Conservation (phyloP, 2,888 invertebrate species). For the Drosophila paucipuncta region DNA sequence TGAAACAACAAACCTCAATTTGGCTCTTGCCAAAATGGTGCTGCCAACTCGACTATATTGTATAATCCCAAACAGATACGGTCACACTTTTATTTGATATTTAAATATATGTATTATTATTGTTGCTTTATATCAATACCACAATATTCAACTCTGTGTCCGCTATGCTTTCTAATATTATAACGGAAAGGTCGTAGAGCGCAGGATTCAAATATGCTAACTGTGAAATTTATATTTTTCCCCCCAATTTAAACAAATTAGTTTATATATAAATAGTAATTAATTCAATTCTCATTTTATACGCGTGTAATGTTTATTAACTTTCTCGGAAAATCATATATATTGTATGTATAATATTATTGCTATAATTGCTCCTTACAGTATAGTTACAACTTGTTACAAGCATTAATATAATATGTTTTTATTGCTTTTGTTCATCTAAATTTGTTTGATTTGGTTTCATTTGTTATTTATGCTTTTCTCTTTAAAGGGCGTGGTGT, state of each 20-base stretch:
- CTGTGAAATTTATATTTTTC: not conserved
- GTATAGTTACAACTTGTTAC: slow-evolving; percentile 64
- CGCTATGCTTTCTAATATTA: not conserved
- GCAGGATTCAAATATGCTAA: not conserved
- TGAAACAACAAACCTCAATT: slow-evolving; percentile 26
- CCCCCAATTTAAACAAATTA: not conserved
- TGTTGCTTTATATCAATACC: not conserved
- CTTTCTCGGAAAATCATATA: slow-evolving; percentile 65
- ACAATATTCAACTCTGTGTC: not conserved
- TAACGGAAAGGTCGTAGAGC: not conserved
- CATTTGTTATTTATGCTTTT: slow-evolving; percentile 33
- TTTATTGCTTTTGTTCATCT: slow-evolving; percentile 68
- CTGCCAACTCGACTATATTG: slow-evolving; percentile 30
- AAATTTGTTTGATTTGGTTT: slow-evolving; percentile 68
- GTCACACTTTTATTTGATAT: slow-evolving; percentile 19
- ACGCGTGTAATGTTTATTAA: slow-evolving; percentile 66
- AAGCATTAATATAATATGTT: slow-evolving; percentile 63
- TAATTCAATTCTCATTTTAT: slow-evolving; percentile 11
- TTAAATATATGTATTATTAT: not conserved
- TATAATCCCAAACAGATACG: not conserved
- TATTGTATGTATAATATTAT: slow-evolving; percentile 55
- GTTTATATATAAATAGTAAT: not conserved
- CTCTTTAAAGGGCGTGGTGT: slow-evolving; percentile 58
- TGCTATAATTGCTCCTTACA: slow-evolving; percentile 71
- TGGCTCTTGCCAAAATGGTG: slow-evolving; percentile 8